Evolutionary conservation across 2,113 vertebrate species (phyloP).

Genomic region (Lampris incognitus): DNA sequence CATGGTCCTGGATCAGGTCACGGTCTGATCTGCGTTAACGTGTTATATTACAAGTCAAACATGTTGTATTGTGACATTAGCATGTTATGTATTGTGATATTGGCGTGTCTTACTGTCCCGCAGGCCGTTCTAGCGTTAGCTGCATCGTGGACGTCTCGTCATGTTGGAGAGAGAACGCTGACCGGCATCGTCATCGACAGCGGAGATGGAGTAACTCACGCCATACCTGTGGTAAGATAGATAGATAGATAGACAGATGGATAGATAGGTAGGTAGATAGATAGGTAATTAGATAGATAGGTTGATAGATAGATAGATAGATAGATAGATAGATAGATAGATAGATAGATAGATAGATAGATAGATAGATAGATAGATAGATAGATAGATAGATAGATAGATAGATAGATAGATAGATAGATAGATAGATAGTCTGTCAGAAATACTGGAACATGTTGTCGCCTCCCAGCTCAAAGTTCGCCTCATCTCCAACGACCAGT

Average conservation of each 20-base stretch:
- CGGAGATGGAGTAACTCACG: conserved; percentile 90
- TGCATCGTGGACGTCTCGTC: conserved; percentile 90
- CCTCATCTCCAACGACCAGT: too few species aligned
- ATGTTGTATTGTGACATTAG: too few species aligned
- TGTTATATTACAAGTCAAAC: too few species aligned
- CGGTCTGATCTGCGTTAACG: too few species aligned
- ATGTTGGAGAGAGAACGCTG: conserved; percentile 88
- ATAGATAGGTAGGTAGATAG: background rate
- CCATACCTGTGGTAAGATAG: conserved; percentile 88
- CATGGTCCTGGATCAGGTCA: too few species aligned
- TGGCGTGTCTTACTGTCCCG: conserved; percentile 4
- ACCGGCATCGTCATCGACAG: conserved; percentile 90
- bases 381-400: background rate
- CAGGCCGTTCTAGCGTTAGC: conserved; percentile 89
- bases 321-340: background rate
- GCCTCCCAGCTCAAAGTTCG: too few species aligned
- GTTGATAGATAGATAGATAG: background rate
- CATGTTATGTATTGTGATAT: too few species aligned
- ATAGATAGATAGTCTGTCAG: background rate
- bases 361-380: background rate
- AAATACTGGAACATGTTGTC: too few species aligned
- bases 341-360: background rate
- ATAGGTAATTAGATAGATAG: background rate
- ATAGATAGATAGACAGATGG: background rate
- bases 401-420: background rate